Evolutionary conservation across 2,888 invertebrate species (phyloP), one percentile per base, ranked within the genome.

Genomic region (Phyllotreta cruciferae): DNA sequence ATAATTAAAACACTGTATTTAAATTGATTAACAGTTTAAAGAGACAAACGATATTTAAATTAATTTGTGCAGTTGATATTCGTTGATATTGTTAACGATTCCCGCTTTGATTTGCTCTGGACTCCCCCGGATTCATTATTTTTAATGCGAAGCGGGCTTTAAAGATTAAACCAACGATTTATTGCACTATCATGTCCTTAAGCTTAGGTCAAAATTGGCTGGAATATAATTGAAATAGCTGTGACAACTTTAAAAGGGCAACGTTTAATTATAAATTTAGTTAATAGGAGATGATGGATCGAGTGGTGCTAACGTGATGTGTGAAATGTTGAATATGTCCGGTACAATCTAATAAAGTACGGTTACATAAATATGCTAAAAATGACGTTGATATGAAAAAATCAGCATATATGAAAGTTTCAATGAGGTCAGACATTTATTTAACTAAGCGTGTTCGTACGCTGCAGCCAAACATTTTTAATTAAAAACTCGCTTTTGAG

Each of bases 351-450:
- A 49, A 13, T 49, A 49, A 45, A 45, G 14, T 45, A 56, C 37
- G 45, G 37, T 44, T 45, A 56, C 36, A 14, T 11, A 36, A 37
- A 56, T 56, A 36, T 45, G 44, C 14, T 13, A 36, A 37, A 56
- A 45, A 45, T 37, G 34, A 44, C 8, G 49, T 11, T 36, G 45
- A 37, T 45, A 56, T 35, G 13, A 56, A 56, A 56, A 56, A 45
- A 24, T 37, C 56, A 45, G 45, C 56, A 56, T 56, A 13, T 56
- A 56, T 56, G 56, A 56, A 56, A 45, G 56, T 56, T 45, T 56
- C 37, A 56, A 56, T 36, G 56, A 56, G 56, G 56, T 56, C 56
- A 56, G 56, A 56, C 45, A 56, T 56, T 56, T 56, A 56, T 56
- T 56, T 56, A 56, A 56, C 44, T 44, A 56, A 45, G 45, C 56